A percentile compares a stretch with the other conserved stretches of the same genome.
These are phyloP conservation scores for Cynaeus angustus DNA, from an alignment of 2,888 invertebrate genomes.

Conservation along the genomic window DNA sequence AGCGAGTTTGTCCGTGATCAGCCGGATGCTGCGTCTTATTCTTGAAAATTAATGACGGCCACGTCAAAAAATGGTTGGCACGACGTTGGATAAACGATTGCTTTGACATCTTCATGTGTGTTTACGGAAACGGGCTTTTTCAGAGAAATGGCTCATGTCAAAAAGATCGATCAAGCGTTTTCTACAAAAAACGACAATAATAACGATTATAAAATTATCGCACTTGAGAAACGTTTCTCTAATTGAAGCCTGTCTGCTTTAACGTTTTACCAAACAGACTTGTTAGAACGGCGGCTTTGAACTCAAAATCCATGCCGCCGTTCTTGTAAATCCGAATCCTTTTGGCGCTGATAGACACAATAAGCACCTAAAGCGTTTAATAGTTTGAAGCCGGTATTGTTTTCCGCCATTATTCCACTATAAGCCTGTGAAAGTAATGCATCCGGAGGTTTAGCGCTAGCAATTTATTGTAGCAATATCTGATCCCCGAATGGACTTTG, in stretches of 20 bases:
- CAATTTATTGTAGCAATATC: constrained; percentile 61
- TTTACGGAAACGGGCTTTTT: constrained; percentile 14
- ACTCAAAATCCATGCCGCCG: neutral
- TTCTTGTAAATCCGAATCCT: neutral
- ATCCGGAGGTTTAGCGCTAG: constrained; percentile 57
- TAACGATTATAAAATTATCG: too few species aligned
- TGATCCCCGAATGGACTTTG: constrained; percentile 61
- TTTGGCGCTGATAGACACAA: constrained; percentile 14
- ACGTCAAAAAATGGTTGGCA: constrained; percentile 23
- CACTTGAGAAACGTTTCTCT: too few species aligned
- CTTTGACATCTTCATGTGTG: constrained; percentile 23
- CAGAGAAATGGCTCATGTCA: neutral
- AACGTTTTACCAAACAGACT: too few species aligned
- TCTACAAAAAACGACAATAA: too few species aligned
- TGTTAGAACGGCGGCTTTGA: neutral
- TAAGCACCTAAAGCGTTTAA: constrained; percentile 30
- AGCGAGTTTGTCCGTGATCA: constrained; percentile 33
- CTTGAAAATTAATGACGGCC: constrained; percentile 25
- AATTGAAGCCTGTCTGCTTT: too few species aligned
- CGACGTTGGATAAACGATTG: constrained; percentile 24
- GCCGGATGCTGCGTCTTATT: constrained; percentile 33
- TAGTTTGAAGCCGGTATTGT: constrained; percentile 33
- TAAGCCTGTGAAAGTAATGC: constrained; percentile 57
- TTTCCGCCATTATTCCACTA: constrained; percentile 26
- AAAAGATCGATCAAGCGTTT: neutral